Evolutionary conservation across 2,113 vertebrate species (phyloP).

Genomic region (Pseudonaja textilis): DNA sequence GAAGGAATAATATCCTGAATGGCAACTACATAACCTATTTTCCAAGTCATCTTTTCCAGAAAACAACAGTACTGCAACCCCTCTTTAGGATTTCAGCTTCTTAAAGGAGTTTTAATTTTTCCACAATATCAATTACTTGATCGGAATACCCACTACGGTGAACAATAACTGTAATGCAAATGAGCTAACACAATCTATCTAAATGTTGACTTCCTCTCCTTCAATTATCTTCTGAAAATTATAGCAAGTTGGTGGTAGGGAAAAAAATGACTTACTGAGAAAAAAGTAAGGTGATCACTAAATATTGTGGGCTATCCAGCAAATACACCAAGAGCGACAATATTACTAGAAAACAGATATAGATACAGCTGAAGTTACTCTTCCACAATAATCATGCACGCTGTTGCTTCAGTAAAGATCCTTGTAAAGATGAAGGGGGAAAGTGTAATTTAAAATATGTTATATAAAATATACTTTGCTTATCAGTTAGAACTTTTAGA

Average conservation of each 20-base stretch:
- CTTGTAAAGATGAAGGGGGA: background rate
- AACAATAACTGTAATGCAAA: background rate
- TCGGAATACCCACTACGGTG: background rate
- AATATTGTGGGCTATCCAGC: background rate
- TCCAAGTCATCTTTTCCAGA: background rate
- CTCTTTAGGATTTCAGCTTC: background rate
- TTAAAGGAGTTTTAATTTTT: background rate
- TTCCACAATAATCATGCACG: background rate
- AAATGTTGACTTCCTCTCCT: background rate
- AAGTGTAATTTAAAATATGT: background rate
- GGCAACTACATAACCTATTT: background rate
- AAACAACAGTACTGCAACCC: background rate
- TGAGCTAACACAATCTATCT: background rate
- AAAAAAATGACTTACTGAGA: background rate
- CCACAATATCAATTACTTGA: background rate
- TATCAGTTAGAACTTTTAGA: background rate
- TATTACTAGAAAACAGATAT: background rate
- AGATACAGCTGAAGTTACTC: background rate
- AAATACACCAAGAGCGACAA: background rate
- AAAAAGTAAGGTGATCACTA: background rate
- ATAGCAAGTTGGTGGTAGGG: background rate
- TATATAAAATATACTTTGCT: background rate
- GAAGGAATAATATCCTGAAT: background rate
- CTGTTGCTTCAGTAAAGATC: background rate
- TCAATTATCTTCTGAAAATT: background rate